Percentiles rank a stretch among this genome's conserved stretches.
phyloP scores from a whole-genome alignment of 2,888 invertebrate species.

The Tachystola acroxantha region DNA sequence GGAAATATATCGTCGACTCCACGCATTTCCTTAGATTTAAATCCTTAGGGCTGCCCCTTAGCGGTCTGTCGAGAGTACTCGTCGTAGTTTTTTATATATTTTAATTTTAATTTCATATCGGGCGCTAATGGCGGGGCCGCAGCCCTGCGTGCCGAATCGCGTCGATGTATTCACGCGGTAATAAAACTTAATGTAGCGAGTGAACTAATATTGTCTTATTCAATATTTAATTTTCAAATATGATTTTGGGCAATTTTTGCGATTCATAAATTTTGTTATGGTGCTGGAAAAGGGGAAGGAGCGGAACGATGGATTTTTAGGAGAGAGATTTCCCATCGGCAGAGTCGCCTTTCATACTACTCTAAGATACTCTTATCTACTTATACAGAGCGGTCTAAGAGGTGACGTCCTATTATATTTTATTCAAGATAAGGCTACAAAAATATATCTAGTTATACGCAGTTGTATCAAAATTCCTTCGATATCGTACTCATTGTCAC shows the following conservation, averaged over 20 bases:
- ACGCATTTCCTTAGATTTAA: slow-evolving; percentile 41
- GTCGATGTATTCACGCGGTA: slow-evolving; percentile 69
- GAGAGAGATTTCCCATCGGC: slow-evolving; percentile 9
- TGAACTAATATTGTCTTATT: slow-evolving; percentile 78
- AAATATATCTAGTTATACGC: too few relatives aligned
- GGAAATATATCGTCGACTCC: slow-evolving; percentile 42
- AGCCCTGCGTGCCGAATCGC: slow-evolving; percentile 75
- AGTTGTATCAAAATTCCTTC: too few relatives aligned
- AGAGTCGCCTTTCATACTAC: neutral
- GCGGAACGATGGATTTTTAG: slow-evolving; percentile 21
- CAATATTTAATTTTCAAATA: slow-evolving; percentile 73
- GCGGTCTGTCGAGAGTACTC: slow-evolving; percentile 73
- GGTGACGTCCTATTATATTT: too few relatives aligned
- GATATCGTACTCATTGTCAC: too few relatives aligned
- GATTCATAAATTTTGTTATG: slow-evolving; percentile 63
- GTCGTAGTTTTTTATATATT: slow-evolving; percentile 72
- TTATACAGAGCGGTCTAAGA: too few relatives aligned
- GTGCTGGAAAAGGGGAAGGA: slow-evolving; percentile 23
- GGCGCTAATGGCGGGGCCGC: slow-evolving; percentile 70
- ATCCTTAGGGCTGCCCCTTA: slow-evolving; percentile 73
- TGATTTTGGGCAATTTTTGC: slow-evolving; percentile 60
- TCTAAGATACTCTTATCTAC: too few relatives aligned
- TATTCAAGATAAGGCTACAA: too few relatives aligned
- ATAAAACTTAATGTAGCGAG: slow-evolving; percentile 76
- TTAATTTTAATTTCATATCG: slow-evolving; percentile 78